Evolutionary conservation across 2,888 invertebrate species (phyloP), one percentile per base, ranked within the genome.

Genomic region (Hydrotaea cyrtoneurina): DNA sequence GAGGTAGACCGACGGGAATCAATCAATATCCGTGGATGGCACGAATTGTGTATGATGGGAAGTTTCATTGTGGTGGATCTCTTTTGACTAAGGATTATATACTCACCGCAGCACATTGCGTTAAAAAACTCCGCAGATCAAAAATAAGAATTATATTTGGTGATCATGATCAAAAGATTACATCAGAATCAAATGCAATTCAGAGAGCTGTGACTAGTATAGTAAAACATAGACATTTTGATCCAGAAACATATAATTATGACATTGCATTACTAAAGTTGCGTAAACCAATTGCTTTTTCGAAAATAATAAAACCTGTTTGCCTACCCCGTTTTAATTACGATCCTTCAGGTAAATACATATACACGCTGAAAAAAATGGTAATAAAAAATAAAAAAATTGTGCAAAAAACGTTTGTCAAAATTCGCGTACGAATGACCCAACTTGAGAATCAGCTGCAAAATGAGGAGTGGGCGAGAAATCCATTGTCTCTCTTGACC

Each of bases 1-100:
- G 97, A 73, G 97, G 97, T 15, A 94, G 95, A 89, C 96, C 97
- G 23, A 96, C 97, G 0, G 95, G 96, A 74, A 94, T 96, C 43
- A 96, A 97, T 93, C 95, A 96, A 87, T 97, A 96, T 92, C 97
- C 97, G 10, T 97, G 97, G 97, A 94, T 97, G 92, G 97, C 96
- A 2, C 94, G 97, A 62, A 94, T 97, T 78, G 96, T 97, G 15
- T 97, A 97, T 91, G 96, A 97, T 89, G 97, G 97, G 0, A 96
- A 96, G 92, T 97, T 97, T 93, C 97, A 97, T 91, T 97, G 97
- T 89, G 97, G 97, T 0, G 97, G 96, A 23, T 96, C 97, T 2
- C 93, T 97, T 36, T 93, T 97, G 62, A 96, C 96, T 78, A 95
- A 95, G 62, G 96, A 97, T 92, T 97, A 96, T 91, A 96, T 97